These are phyloP conservation scores for Pseudomugil tenellus DNA, from an alignment of 2,797 vertebrate species.

Conservation along the genomic window DNA sequence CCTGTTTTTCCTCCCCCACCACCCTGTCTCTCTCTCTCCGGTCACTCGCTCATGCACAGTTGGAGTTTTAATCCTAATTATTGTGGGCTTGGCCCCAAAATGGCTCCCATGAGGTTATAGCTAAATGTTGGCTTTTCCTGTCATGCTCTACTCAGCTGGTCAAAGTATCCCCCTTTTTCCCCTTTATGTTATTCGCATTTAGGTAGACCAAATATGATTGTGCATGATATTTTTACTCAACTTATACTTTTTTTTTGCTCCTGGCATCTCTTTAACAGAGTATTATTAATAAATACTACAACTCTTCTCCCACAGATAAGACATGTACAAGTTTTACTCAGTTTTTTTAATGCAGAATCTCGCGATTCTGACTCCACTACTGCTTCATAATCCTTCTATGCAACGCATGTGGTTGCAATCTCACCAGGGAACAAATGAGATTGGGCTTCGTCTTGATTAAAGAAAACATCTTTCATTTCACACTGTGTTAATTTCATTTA, in stretches of 20 bases:
- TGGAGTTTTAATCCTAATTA: conserved; percentile 53
- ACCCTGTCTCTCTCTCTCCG: conserved; percentile 2
- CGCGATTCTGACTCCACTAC: not conserved
- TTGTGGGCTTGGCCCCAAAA: conserved; percentile 49
- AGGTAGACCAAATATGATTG: not conserved
- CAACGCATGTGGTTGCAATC: not conserved
- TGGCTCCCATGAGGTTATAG: conserved; percentile 52
- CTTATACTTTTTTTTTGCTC: not conserved
- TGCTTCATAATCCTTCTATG: not conserved
- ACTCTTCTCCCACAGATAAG: conserved; percentile 8
- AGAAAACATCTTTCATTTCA: conserved; percentile 32
- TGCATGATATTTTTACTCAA: not conserved
- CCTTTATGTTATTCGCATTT: not conserved
- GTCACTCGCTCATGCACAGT: conserved; percentile 22
- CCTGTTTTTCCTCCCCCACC: conserved; percentile 50
- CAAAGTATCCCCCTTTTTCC: conserved; percentile 11
- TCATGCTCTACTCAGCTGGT: conserved; percentile 43
- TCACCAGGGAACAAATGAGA: conserved; percentile 3
- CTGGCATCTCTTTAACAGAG: conserved; percentile 7
- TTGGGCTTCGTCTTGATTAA: not conserved
- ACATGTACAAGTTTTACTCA: not conserved
- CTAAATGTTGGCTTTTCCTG: conserved; percentile 50
- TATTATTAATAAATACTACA: conserved; percentile 7
- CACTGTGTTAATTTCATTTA: conserved; percentile 30
- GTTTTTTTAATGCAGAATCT: conserved; percentile 10